A percentile compares a stretch with the other conserved stretches of the same genome.
Evolutionary conservation across 2,113 vertebrate species (phyloP).

Genomic region (Mormyrus iriodes): DNA sequence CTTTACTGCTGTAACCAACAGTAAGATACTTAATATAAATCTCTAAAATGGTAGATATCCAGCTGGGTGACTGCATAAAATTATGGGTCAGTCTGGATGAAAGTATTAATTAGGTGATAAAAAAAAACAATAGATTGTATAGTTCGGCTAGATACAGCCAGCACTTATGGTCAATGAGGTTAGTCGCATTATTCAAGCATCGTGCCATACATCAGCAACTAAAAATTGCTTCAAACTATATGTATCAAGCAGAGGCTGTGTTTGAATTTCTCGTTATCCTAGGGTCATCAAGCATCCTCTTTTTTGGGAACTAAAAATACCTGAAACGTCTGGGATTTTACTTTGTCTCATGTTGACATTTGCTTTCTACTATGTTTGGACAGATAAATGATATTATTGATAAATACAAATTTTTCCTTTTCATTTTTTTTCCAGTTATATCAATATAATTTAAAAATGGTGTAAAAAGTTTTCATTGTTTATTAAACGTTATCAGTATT

Average conservation of each 20-base stretch:
- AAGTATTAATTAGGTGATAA: not conserved
- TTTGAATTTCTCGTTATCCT: no score
- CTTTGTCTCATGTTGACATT: no score
- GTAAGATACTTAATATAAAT: not conserved
- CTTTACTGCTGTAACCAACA: not conserved
- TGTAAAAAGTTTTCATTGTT: no score
- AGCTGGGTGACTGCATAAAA: not conserved
- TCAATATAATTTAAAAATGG: no score
- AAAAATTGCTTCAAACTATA: no score
- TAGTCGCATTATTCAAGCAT: not conserved
- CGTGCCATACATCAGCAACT: no score
- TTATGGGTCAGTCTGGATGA: not conserved
- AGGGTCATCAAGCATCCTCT: no score
- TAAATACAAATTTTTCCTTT: not conserved
- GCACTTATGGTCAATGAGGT: not conserved
- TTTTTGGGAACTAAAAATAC: no score
- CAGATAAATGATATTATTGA: not conserved
- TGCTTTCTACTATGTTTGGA: not conserved
- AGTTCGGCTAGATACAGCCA: not conserved
- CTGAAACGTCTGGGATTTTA: no score
- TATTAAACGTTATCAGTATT: not conserved
- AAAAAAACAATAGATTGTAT: not conserved
- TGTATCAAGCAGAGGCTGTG: not conserved
- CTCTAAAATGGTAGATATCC: not conserved
- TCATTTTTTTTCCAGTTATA: no score